Evolutionary conservation across 2,797 vertebrate genomes (phyloP), one percentile per base, ranked within the genome.

Genomic region (Acanthurus tractus): DNA sequence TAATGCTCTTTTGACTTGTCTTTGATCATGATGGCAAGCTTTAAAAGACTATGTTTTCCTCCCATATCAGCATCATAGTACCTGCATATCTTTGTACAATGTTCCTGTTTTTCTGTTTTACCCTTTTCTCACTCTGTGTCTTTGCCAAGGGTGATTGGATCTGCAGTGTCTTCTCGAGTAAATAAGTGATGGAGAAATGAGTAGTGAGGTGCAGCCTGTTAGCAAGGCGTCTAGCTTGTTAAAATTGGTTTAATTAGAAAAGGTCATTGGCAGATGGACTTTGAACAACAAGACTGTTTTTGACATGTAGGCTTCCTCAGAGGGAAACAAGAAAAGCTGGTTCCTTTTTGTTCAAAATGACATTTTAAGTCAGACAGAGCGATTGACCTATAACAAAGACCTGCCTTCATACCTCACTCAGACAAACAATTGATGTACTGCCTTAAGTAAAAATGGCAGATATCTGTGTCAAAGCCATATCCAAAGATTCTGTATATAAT

Each of bases 1-100:
- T 42, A 58, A 29, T 23, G 69, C 38, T 83, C 56, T 38, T 25
- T 22, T 68, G 49, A 55, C 45, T 80, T 15, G n/a, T 59, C 76
- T 82, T 81, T 86, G 73, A 91, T 86, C 12, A 6, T 13, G 38
- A 64, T 66, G 20, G 25, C 40, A 74, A 61, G 52, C 59, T 79
- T 76, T 58, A 73, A 69, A 77, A 67, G 56, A 20, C 52, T 63
- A 8, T 17, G 40, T 48, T 15, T 73, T 8, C 36, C 59, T 62
- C 62, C 34, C 55, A 70, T 48, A 53, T 73, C 23, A 55, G 15
- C 23, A 38, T 48, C 12, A 2, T 53, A 55, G 62, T 70, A 72
- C 73, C 66, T 67, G 72, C 56, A 71, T 71, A 52, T 62, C 23
- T 40, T 56, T 44, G 58, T 58, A 74, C 69, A 72, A 15, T 56